Evolutionary conservation across 2,113 vertebrate genomes (phyloP).

Genomic region (Mobula birostris): DNA sequence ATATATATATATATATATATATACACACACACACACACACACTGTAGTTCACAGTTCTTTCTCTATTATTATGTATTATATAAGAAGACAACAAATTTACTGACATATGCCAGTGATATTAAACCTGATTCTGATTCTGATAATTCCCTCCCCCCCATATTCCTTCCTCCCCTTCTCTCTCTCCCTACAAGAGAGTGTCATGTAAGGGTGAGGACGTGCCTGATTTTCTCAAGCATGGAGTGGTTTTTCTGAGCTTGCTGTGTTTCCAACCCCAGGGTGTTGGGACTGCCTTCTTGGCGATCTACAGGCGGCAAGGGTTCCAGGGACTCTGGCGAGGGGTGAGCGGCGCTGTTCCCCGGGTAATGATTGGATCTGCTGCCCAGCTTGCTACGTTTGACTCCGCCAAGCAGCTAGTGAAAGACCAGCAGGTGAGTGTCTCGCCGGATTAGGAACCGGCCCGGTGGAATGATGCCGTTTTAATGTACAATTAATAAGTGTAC

Average conservation of each 20-base stretch:
- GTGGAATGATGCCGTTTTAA: neutral
- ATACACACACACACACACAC: too few species aligned
- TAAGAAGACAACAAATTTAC: too few species aligned
- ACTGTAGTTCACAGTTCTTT: too few species aligned
- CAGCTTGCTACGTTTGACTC: constrained; percentile 84
- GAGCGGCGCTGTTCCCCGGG: constrained; percentile 76
- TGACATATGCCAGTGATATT: too few species aligned
- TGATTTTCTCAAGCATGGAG: neutral
- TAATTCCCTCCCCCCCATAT: too few species aligned
- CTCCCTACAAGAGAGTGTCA: neutral
- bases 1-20: too few species aligned
- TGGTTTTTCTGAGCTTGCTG: neutral
- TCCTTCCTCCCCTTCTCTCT: neutral
- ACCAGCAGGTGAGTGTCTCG: constrained; percentile 54
- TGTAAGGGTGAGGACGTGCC: neutral
- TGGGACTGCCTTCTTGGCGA: constrained; percentile 65
- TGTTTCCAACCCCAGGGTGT: constrained; percentile 58
- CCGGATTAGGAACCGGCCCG: neutral
- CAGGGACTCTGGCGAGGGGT: constrained; percentile 82
- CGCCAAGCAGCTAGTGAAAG: constrained; percentile 73
- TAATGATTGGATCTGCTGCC: constrained; percentile 81
- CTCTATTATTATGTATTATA: too few species aligned
- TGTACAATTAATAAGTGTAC: too few species aligned
- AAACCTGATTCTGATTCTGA: too few species aligned
- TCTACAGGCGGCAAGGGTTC: constrained; percentile 77